These are phyloP conservation scores for Stomatorhinus walkeri DNA, from an alignment of 2,797 vertebrate species.

Conservation along the genomic window DNA sequence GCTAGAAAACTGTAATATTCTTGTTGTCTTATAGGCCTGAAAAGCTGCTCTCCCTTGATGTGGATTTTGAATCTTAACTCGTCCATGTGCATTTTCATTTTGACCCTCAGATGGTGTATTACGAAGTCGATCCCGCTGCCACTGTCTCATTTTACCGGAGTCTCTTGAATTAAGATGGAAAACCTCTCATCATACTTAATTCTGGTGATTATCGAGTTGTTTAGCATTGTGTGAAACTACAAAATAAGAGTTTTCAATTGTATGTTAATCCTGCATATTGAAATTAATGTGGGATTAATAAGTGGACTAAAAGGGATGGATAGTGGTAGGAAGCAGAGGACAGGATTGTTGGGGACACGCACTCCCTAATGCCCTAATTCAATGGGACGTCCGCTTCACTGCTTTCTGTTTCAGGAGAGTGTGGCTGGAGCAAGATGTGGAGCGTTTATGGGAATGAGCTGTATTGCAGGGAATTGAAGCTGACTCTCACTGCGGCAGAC, in stretches of 20 bases:
- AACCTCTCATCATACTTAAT: conserved; percentile 77
- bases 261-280: neutral
- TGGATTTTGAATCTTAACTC: conserved; percentile 26
- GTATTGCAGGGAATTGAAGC: conserved; percentile 57
- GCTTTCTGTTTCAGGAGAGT: conserved; percentile 55
- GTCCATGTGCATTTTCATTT: neutral
- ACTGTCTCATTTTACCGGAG: conserved; percentile 75
- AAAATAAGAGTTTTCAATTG: neutral
- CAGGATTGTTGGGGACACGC: neutral
- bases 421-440: conserved; percentile 77
- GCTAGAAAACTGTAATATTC: neutral
- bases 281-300: neutral
- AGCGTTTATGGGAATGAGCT: conserved; percentile 59
- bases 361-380: neutral
- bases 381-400: neutral
- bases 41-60: conserved; percentile 18
- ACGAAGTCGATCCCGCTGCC: conserved; percentile 70
- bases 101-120: conserved; percentile 81
- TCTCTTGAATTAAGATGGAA: conserved; percentile 67
- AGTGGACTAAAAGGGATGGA: neutral
- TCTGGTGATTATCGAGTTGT: conserved; percentile 62
- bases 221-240: neutral
- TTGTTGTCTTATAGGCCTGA: neutral
- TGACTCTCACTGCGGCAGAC: conserved; percentile 62
- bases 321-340: neutral